Evolutionary conservation across 2,113 vertebrate species (phyloP).

Genomic region (Jaculus jaculus): DNA sequence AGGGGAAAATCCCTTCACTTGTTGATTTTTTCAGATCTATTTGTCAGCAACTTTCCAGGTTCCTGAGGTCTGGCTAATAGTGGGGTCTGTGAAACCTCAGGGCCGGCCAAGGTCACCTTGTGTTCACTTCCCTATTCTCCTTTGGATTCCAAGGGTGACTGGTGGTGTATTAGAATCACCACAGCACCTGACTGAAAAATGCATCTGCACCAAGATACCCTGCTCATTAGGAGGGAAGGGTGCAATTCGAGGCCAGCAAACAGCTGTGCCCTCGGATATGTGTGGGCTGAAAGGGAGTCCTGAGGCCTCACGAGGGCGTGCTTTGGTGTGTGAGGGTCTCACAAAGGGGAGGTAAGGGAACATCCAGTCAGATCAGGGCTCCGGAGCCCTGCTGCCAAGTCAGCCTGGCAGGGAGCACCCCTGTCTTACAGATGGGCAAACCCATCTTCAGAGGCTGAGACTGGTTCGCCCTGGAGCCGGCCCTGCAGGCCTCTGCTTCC

Average conservation of each 20-base stretch:
- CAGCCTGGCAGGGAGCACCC: too few species aligned
- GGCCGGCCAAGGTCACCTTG: too few species aligned
- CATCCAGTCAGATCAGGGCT: neutral
- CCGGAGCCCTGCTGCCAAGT: neutral
- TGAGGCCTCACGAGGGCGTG: neutral
- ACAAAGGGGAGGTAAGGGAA: neutral
- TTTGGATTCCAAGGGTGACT: neutral
- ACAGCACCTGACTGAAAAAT: neutral
- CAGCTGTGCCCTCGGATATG: neutral
- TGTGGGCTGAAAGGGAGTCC: neutral
- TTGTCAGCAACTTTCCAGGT: neutral
- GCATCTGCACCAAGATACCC: neutral
- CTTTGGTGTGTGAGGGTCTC: neutral
- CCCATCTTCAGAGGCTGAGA: neutral
- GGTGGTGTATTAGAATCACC: neutral
- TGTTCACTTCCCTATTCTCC: neutral
- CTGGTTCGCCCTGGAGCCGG: neutral
- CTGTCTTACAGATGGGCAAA: neutral
- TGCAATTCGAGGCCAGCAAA: neutral
- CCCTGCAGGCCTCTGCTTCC: neutral
- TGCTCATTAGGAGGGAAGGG: neutral
- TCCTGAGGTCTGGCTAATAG: neutral
- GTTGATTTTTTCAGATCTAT: neutral
- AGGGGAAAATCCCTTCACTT: neutral
- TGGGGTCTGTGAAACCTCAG: neutral